Conservation (phyloP, 1,140 invertebrate genomes). For the Linepithema humile region DNA sequence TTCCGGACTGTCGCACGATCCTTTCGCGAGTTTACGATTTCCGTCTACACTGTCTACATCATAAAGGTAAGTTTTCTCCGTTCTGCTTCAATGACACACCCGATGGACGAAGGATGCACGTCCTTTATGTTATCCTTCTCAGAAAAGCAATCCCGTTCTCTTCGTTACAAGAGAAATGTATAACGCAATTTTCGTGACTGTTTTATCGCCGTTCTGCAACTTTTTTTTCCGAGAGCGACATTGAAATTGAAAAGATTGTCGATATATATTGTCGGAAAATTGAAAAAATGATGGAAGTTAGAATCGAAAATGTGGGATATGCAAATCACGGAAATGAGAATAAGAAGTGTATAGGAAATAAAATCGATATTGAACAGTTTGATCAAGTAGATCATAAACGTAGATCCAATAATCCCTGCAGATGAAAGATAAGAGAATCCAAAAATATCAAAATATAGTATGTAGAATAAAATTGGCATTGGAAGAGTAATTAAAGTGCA, state of each 20-base stretch:
- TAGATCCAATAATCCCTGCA: background rate
- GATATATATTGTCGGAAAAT: constrained; percentile 29
- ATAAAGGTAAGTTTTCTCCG: constrained; percentile 50
- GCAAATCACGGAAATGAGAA: constrained; percentile 3
- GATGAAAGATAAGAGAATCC: background rate
- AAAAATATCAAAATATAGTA: background rate
- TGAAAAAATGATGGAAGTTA: background rate
- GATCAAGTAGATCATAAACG: background rate
- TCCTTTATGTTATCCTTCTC: background rate
- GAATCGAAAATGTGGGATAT: background rate
- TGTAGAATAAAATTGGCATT: background rate
- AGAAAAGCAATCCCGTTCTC: background rate
- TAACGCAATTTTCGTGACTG: background rate
- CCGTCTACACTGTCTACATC: constrained; percentile 41
- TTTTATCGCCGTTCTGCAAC: background rate
- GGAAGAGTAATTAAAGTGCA: background rate
- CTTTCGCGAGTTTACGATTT: constrained; percentile 64
- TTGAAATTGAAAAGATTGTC: constrained; percentile 51
- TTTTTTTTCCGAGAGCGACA: background rate
- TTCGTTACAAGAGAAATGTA: background rate
- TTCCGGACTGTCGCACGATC: constrained; percentile 57
- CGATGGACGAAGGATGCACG: background rate
- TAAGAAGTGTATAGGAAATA: background rate
- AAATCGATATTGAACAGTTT: constrained; percentile 18
- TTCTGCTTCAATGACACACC: constrained; percentile 47